Conservation (phyloP, 2,888 invertebrate species). For the Boloria selene region DNA sequence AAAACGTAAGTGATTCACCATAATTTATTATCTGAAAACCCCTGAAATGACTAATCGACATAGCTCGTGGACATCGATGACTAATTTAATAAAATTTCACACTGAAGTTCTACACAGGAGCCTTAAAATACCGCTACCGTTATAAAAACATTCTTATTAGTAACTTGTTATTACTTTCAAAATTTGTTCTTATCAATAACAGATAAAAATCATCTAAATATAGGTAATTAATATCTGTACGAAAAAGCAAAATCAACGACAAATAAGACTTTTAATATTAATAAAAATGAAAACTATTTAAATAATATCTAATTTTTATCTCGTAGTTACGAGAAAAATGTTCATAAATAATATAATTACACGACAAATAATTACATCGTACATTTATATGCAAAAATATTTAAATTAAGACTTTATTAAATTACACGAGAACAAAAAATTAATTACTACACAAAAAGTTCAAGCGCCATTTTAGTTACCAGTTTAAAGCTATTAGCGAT, state of each 20-base stretch:
- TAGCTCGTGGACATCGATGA: conserved; percentile 45
- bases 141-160: not conserved
- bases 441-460: conserved; percentile 21
- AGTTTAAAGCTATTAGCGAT: conserved; percentile 62
- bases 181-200: too few species aligned
- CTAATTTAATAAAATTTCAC: conserved; percentile 51
- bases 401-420: conserved; percentile 16
- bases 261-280: conserved; percentile 8
- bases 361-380: conserved; percentile 15
- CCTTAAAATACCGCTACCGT: conserved; percentile 45
- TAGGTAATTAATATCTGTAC: not conserved
- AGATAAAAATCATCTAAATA: not conserved
- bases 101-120: conserved; percentile 39
- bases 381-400: conserved; percentile 16
- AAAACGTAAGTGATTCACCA: conserved; percentile 32
- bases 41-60: conserved; percentile 52
- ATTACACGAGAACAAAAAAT: conserved; percentile 9
- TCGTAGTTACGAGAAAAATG: conserved; percentile 12
- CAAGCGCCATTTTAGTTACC: conserved; percentile 51
- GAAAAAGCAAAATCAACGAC: conserved; percentile 6
- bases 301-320: conserved; percentile 13
- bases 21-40: conserved; percentile 49
- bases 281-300: conserved; percentile 10
- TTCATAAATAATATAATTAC: conserved; percentile 20
- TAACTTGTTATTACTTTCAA: too few species aligned